Evolutionary conservation across 1,140 invertebrate species (phyloP), one percentile per base, ranked within the genome.

Genomic region (Bradysia coprophila): DNA sequence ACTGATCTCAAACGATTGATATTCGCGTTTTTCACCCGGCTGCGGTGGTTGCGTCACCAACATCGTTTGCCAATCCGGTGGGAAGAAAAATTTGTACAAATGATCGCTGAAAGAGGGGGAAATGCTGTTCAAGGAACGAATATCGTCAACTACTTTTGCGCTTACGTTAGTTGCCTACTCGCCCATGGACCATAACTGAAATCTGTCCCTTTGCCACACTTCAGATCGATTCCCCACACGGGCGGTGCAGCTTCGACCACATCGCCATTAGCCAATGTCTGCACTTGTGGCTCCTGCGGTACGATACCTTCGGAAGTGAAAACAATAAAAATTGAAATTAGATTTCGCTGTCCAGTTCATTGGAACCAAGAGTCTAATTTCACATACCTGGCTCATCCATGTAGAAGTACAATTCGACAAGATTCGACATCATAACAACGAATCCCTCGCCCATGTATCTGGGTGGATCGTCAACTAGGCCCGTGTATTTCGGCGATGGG

Each of bases 101-200:
- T 92, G 78, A 60, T 96, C 92, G 44, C 93, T n/a, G n/a, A n/a
- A n/a, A n/a, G n/a, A n/a, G n/a, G n/a, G n/a, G n/a, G n/a, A n/a
- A n/a, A n/a, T n/a, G n/a, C n/a, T n/a, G n/a, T n/a, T n/a, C n/a
- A n/a, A n/a, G n/a, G n/a, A n/a, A n/a, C n/a, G n/a, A n/a, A n/a
- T n/a, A n/a, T n/a, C n/a, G n/a, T n/a, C n/a, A n/a, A n/a, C n/a
- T n/a, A n/a, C n/a, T n/a, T n/a, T n/a, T n/a, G n/a, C n/a, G n/a
- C n/a, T n/a, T n/a, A n/a, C n/a, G n/a, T n/a, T n/a, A n/a, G 71
- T 61, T 98, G 94, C 33, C 92, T 70, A 61, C 98, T 94, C 5
- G 91, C 92, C 93, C 93, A 98, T 4, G 95, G 93, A 2, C 94
- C 94, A 54, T 96, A 97, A 61, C 90, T 94, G 50, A 97, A 91